phyloP scores from a whole-genome alignment of 2,888 invertebrate genomes.

The Pollenia angustigena region DNA sequence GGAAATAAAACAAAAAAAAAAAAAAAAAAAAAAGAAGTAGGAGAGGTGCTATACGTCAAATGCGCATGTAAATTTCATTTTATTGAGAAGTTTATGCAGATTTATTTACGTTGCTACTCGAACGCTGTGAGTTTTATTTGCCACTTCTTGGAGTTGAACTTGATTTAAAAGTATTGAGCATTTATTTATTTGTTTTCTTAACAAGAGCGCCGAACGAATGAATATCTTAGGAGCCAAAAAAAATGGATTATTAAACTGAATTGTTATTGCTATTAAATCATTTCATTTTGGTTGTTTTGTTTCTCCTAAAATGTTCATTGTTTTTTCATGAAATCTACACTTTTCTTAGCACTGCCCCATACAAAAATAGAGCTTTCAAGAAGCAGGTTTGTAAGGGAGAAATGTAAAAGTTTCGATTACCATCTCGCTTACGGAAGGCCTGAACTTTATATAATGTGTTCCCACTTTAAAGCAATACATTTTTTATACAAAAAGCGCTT shows the following conservation, averaged over 20 bases:
- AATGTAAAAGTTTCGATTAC: no score
- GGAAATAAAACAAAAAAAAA: neutral
- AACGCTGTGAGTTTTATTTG: constrained; percentile 1
- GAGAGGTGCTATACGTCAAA: constrained; percentile 45
- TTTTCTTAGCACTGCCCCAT: no score
- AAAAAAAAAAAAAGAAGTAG: constrained; percentile 3
- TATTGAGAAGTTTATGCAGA: constrained; percentile 60
- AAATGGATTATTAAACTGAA: constrained; percentile 50
- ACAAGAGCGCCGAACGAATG: constrained; percentile 1
- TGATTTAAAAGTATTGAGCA: constrained; percentile 25
- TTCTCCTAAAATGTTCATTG: constrained; percentile 34
- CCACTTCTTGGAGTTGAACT: neutral
- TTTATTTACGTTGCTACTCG: constrained; percentile 32
- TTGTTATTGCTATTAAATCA: constrained; percentile 65
- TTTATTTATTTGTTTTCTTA: constrained; percentile 60
- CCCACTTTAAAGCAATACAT: no score
- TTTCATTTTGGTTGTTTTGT: constrained; percentile 49
- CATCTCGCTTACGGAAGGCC: no score
- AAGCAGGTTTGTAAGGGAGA: no score
- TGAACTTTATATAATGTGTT: no score
- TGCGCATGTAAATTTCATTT: constrained; percentile 71
- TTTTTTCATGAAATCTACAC: constrained; percentile 16
- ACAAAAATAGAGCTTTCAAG: no score
- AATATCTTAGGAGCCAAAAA: constrained; percentile 32
- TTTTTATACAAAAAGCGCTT: no score